These are phyloP conservation scores for Lophotis ruficrista DNA, from an alignment of 2,113 vertebrate species.

Conservation along the genomic window DNA sequence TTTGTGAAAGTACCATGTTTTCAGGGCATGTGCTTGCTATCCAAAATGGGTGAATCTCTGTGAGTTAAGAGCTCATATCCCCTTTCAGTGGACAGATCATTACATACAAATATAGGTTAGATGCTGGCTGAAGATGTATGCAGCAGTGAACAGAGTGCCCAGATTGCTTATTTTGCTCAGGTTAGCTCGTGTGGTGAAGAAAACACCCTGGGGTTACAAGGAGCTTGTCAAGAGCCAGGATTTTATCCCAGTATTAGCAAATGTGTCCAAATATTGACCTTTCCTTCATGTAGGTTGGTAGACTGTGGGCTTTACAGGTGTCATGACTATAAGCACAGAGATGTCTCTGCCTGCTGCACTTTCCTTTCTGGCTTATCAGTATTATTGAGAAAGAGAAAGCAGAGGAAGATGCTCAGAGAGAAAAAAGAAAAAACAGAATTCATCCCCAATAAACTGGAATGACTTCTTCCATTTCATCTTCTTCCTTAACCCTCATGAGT, in stretches of 20 bases:
- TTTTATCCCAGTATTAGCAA: neutral
- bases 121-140: neutral
- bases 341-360: neutral
- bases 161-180: neutral
- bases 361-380: neutral
- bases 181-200: neutral
- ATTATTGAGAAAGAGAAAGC: neutral
- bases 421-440: neutral
- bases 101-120: neutral
- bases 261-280: neutral
- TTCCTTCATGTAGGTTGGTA: neutral
- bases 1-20: neutral
- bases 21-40: neutral
- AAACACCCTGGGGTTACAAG: neutral
- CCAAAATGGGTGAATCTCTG: neutral
- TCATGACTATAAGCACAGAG: neutral
- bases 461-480: neutral
- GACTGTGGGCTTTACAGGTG: neutral
- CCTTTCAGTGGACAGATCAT: neutral
- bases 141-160: neutral
- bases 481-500: neutral
- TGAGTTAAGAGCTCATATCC: neutral
- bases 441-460: neutral
- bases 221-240: neutral
- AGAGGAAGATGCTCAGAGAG: neutral